Conservation (phyloP, 2,888 invertebrate species). For the Rhamphomyia laevipes region DNA sequence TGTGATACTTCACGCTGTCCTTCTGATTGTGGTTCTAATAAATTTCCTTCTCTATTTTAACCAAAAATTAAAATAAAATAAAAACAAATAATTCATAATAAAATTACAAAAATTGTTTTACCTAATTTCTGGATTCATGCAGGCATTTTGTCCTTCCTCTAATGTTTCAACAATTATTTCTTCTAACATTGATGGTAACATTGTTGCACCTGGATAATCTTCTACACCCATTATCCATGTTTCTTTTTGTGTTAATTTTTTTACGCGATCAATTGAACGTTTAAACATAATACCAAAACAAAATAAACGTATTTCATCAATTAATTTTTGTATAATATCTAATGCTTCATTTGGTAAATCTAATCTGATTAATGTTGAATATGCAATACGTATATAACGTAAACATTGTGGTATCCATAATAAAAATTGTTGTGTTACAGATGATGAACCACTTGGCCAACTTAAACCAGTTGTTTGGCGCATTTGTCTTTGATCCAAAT, state of each 20-base stretch:
- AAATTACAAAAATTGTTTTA: constrained; percentile 35
- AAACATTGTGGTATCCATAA: constrained; percentile 71
- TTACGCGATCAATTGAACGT: constrained; percentile 68
- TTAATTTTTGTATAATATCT: constrained; percentile 69
- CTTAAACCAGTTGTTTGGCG: constrained; percentile 28
- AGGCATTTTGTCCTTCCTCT: constrained; percentile 55
- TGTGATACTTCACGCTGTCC: constrained; percentile 37
- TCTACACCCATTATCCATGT: constrained; percentile 80
- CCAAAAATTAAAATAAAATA: constrained; percentile 18
- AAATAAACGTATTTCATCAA: constrained; percentile 76
- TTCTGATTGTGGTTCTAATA: constrained; percentile 38
- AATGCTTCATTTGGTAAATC: constrained; percentile 83
- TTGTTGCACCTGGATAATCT: constrained; percentile 75
- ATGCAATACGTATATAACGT: constrained; percentile 66
- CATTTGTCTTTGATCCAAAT: constrained; percentile 42
- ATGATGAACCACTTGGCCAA: constrained; percentile 40
- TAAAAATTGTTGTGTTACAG: constrained; percentile 45
- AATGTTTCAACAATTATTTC: constrained; percentile 60
- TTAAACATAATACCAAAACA: constrained; percentile 77
- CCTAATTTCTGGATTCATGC: constrained; percentile 56
- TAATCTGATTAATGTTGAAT: constrained; percentile 65
- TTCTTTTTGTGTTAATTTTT: constrained; percentile 59
- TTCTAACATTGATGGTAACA: constrained; percentile 59
- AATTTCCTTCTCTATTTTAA: constrained; percentile 37
- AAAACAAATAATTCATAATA: neutral